These are phyloP conservation scores for Hyposmocoma kahamanoa DNA, from an alignment of 1,140 invertebrate genomes.

Conservation along the genomic window DNA sequence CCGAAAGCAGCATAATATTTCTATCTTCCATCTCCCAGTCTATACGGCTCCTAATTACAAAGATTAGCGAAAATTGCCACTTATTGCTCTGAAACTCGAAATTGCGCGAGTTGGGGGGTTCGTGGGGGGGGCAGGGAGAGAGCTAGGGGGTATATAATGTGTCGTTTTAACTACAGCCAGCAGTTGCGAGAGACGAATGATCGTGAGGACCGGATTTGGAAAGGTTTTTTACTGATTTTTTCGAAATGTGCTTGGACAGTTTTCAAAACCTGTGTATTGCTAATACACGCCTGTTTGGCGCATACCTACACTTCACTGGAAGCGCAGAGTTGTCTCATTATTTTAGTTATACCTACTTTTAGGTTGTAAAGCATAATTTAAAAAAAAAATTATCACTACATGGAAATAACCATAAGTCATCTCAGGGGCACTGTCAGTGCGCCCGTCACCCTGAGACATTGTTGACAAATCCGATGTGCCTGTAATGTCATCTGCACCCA, in stretches of 20 bases:
- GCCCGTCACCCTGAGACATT: too few relatives aligned
- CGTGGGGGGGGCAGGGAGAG: neutral
- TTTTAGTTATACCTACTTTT: neutral
- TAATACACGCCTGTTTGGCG: neutral
- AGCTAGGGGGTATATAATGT: neutral
- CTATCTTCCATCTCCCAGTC: too few relatives aligned
- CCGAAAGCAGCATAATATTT: too few relatives aligned
- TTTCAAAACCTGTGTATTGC: neutral
- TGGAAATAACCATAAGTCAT: too few relatives aligned
- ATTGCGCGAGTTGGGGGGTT: neutral
- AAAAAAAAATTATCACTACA: too few relatives aligned
- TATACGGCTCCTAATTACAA: constrained; percentile 1
- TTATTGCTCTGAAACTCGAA: neutral
- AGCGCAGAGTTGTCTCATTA: neutral
- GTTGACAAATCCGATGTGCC: too few relatives aligned
- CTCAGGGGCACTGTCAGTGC: too few relatives aligned
- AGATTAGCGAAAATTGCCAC: constrained; percentile 2
- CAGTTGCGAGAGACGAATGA: too few relatives aligned
- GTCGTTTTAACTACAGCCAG: neutral
- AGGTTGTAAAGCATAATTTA: neutral
- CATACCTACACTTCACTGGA: neutral
- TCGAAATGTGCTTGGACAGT: neutral
- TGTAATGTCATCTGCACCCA: too few relatives aligned
- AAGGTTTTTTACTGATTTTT: neutral
- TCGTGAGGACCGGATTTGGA: neutral